Percentiles rank a stretch among this genome's conserved stretches.
Conservation (phyloP, 2,888 invertebrate species). For the Torymus aiolomorphi region DNA sequence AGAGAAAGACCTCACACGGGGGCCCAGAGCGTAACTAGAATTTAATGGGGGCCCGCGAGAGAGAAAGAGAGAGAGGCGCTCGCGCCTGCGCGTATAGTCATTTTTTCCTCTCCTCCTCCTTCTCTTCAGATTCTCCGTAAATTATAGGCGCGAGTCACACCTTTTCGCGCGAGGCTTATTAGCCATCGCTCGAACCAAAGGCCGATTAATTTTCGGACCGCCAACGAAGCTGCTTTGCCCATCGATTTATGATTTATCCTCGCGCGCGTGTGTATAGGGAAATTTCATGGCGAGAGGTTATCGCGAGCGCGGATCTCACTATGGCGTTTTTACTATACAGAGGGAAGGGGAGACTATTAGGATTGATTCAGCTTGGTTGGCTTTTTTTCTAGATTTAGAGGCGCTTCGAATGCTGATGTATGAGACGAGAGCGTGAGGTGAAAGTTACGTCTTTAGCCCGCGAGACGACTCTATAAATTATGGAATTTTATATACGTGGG, state of each 20-base stretch:
- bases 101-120: constrained; percentile 17
- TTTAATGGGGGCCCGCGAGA: constrained; percentile 62
- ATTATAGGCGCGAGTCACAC: constrained; percentile 64
- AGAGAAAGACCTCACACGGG: constrained; percentile 52
- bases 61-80: constrained; percentile 58
- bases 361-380: no score
- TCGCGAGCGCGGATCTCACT: no score
- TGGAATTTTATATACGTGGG: no score
- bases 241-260: constrained; percentile 54
- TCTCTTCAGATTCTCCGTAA: constrained; percentile 57
- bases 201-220: constrained; percentile 52
- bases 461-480: no score
- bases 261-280: constrained; percentile 12
- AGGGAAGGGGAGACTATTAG: no score
- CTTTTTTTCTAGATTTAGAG: no score
- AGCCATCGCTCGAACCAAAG: constrained; percentile 31
- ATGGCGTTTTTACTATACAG: no score
- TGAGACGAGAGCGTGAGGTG: no score
- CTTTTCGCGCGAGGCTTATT: constrained; percentile 61
- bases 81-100: constrained; percentile 46
- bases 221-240: constrained; percentile 52
- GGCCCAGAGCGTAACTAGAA: constrained; percentile 65
- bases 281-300: no score
- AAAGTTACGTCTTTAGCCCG: neutral
- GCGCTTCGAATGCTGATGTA: no score